Conservation (phyloP, 2,888 invertebrate species). For the Vandiemenella viatica region DNA sequence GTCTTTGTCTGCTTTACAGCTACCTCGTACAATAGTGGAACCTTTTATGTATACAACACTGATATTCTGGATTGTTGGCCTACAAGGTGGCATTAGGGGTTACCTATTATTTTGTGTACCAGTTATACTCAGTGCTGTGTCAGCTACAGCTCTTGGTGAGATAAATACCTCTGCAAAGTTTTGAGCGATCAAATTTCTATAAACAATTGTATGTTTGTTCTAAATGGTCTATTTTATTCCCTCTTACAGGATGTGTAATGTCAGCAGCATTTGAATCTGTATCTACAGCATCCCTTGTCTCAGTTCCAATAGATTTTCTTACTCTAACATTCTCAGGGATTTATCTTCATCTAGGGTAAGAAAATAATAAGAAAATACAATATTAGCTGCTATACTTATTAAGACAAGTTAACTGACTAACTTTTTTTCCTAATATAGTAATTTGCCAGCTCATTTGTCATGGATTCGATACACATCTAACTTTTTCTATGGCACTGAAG, state of each 20-base stretch:
- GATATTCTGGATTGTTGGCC: conserved; percentile 43
- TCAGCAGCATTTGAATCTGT: conserved; percentile 57
- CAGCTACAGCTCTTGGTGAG: conserved; percentile 52
- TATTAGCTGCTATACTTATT: too few species aligned
- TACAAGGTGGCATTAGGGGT: conserved; percentile 42
- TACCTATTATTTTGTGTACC: conserved; percentile 45
- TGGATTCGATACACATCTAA: conserved; percentile 53
- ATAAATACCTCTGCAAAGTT: too few species aligned
- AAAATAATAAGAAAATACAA: too few species aligned
- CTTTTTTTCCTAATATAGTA: conserved; percentile 21
- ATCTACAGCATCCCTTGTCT: conserved; percentile 50
- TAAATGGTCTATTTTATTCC: not conserved
- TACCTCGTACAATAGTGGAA: conserved; percentile 48
- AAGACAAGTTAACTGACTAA: too few species aligned
- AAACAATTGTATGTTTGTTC: not conserved
- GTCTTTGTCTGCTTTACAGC: conserved; percentile 28
- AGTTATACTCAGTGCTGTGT: conserved; percentile 44
- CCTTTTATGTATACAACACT: conserved; percentile 43
- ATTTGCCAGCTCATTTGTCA: conserved; percentile 38
- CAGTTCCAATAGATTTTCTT: conserved; percentile 55
- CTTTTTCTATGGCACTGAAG: conserved; percentile 59
- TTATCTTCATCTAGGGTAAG: conserved; percentile 44
- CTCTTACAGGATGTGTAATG: conserved; percentile 43
- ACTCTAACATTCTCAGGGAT: conserved; percentile 57
- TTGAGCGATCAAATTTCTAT: conserved; percentile 6